A percentile compares a stretch with the other conserved stretches of the same genome.
phyloP scores from a whole-genome alignment of 2,888 invertebrate genomes.

The Volucella bombylans region DNA sequence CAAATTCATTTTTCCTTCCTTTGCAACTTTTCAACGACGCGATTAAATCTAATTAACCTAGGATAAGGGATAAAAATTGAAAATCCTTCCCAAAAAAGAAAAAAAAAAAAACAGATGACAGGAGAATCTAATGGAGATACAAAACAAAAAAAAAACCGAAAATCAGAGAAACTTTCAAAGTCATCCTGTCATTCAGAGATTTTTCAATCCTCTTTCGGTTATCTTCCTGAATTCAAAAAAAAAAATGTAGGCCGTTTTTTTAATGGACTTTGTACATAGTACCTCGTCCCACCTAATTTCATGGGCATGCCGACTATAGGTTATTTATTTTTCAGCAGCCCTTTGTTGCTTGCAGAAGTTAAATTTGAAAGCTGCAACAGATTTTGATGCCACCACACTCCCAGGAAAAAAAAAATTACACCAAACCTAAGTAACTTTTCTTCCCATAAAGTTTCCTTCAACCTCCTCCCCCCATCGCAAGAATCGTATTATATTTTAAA shows the following conservation, averaged over 20 bases:
- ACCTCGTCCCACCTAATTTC: slow-evolving; percentile 24
- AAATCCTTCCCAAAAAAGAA: slow-evolving; percentile 21
- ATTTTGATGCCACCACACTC: slow-evolving; percentile 45
- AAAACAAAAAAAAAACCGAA: neutral
- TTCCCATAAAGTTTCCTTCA: slow-evolving; percentile 33
- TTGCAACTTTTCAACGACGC: slow-evolving; percentile 38
- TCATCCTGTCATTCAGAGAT: slow-evolving; percentile 66
- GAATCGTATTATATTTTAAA: slow-evolving; percentile 33
- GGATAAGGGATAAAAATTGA: slow-evolving; percentile 63
- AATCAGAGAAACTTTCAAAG: slow-evolving; percentile 49
- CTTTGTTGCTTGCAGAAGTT: neutral
- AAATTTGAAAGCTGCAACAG: slow-evolving; percentile 63
- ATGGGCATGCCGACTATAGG: slow-evolving; percentile 36
- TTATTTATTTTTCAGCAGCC: neutral
- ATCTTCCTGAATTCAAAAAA: neutral
- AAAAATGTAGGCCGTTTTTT: neutral
- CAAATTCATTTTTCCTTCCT: neutral
- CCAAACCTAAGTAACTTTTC: slow-evolving; percentile 38
- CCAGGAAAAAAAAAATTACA: slow-evolving; percentile 32
- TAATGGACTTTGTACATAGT: neutral
- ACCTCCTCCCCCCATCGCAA: neutral
- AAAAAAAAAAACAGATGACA: slow-evolving; percentile 19
- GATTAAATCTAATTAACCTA: slow-evolving; percentile 71
- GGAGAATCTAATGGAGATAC: slow-evolving; percentile 29
- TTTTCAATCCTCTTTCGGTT: slow-evolving; percentile 53